phyloP scores from a whole-genome alignment of 2,113 vertebrate genomes.

The Cebidichthys violaceus region DNA sequence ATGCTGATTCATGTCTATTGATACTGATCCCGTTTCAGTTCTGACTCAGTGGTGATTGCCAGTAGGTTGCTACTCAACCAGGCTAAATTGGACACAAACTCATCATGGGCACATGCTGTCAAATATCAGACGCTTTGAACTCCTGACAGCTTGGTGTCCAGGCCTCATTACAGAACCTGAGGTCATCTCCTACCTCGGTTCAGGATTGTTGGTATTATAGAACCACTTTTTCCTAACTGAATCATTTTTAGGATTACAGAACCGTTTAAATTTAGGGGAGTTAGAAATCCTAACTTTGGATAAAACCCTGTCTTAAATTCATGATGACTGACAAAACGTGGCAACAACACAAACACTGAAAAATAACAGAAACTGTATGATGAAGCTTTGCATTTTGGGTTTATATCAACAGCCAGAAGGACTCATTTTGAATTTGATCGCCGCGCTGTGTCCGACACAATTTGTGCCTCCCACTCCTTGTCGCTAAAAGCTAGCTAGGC shows the following conservation, averaged over 20 bases:
- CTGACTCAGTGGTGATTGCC: neutral
- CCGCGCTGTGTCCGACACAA: neutral
- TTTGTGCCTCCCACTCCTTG: neutral
- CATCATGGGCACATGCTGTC: neutral
- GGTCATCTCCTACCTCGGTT: neutral
- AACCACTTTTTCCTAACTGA: neutral
- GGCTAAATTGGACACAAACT: neutral
- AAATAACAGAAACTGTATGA: neutral
- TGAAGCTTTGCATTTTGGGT: neutral
- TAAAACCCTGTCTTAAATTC: neutral
- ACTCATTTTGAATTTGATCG: neutral
- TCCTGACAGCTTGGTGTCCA: neutral
- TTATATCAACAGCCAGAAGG: neutral
- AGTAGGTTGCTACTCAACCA: neutral
- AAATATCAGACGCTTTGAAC: neutral
- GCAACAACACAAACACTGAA: neutral
- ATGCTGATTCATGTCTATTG: too few species aligned
- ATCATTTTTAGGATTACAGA: neutral
- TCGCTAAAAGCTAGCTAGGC: neutral
- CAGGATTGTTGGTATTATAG: neutral
- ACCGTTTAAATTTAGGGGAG: neutral
- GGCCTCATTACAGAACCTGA: neutral
- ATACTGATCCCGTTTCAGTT: neutral
- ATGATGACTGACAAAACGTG: neutral
- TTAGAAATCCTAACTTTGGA: too few species aligned